Evolutionary conservation across 2,113 vertebrate species (phyloP), one percentile per base, ranked within the genome.

Genomic region (Alosa alosa): DNA sequence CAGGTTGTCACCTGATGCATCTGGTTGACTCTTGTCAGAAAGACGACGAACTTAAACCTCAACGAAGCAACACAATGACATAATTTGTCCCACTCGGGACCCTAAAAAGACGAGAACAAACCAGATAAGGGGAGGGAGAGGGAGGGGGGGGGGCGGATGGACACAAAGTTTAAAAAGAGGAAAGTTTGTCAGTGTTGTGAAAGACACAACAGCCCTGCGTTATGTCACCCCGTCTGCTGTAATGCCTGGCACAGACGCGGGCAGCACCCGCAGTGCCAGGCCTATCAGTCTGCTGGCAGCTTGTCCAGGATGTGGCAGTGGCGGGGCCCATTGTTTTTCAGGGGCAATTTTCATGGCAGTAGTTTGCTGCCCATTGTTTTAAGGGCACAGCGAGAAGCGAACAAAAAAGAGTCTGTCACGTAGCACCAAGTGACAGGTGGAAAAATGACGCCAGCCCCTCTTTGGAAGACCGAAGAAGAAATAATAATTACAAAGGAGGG

Each of bases 381-480:
- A 41, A 36, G 13, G 8, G 10, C 72, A 78, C 55, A 22, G 4
- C 18, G 55, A 41, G 72, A 36, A 15, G 9, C 1, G 7, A 15
- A 11, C 3, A 50, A 50, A 50, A 20, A 57, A 57, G 13, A 50
- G 60, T 82, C 68, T 9, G 47, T 17, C 52, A 13, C 22, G 25
- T 31, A 72, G 64, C 64, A 31, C 25, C 68, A 36, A 50, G 52
- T 44, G 6, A 82, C 84, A 86, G 84, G 85, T 84, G 85, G 82
- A 86, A 82, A 41, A 86, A 83, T 68, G 72, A 88, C n/a, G 45
- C 25, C 82, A 81, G 46, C 31, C 72, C 84, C n/a, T 75, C 68
- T 75, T 75, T 78, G 36, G 72, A 78, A 11, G 72, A 41, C 72
- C 72, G 41, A 78, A 78, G 25, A 39, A 78, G 72, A 18, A 78